These are phyloP conservation scores for Andrena trimmerana DNA, from an alignment of 2,888 invertebrate genomes.

Conservation along the genomic window DNA sequence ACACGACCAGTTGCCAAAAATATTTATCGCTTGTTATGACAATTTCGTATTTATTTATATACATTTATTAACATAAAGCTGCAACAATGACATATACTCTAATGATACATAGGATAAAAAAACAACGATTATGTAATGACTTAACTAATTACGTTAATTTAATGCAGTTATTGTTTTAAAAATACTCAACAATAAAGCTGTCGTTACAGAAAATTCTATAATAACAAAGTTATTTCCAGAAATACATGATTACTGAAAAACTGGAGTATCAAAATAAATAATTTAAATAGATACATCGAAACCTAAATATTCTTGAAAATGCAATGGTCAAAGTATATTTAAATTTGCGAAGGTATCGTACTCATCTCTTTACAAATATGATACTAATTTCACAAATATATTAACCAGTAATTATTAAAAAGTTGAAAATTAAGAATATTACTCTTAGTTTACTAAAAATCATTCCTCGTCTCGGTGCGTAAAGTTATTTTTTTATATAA, in stretches of 20 bases:
- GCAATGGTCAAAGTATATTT: slow-evolving; percentile 19
- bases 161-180: slow-evolving; percentile 23
- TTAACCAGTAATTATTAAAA: slow-evolving; percentile 35
- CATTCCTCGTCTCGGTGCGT: slow-evolving; percentile 12
- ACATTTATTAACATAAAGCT: slow-evolving; percentile 77
- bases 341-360: slow-evolving; percentile 18
- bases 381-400: slow-evolving; percentile 42
- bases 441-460: slow-evolving; percentile 27
- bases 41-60: slow-evolving; percentile 51
- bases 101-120: slow-evolving; percentile 38
- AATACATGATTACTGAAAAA: slow-evolving; percentile 27
- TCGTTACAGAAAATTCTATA: slow-evolving; percentile 10
- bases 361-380: slow-evolving; percentile 23
- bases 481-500: slow-evolving; percentile 39
- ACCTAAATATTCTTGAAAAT: slow-evolving; percentile 19
- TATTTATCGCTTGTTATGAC: slow-evolving; percentile 18
- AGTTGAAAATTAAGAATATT: slow-evolving; percentile 48
- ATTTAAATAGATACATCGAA: slow-evolving; percentile 27
- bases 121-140: slow-evolving; percentile 52
- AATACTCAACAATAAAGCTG: slow-evolving; percentile 41
- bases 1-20: neutral
- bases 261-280: slow-evolving; percentile 52
- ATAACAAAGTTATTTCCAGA: slow-evolving; percentile 19
- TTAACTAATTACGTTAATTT: slow-evolving; percentile 31
- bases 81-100: slow-evolving; percentile 57